Base-by-base conservation (phyloP, 2,888 invertebrate genomes). In the Melieria picta region DNA sequence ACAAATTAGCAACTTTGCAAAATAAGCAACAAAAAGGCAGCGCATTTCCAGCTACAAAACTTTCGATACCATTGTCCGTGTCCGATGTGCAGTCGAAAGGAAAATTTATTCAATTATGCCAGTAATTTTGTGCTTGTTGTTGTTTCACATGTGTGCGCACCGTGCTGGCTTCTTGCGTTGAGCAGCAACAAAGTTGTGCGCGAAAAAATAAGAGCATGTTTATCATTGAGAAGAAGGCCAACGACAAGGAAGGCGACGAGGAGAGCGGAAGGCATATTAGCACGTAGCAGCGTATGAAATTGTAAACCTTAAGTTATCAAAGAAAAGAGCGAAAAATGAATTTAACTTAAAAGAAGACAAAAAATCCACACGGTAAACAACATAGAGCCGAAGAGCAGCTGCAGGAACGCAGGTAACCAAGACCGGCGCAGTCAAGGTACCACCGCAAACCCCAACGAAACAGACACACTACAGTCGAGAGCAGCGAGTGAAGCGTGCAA, bases 401-500 rank as follows among this genome's bases (percentile, higher is more conserved):
- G 30, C 30, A 30, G 30, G 30, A 30, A 30, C 30, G 30, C 30
- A 30, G 30, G 30, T 30, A 30, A 30, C 30, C 30, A 30, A 30
- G 30, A 30, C 30, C 30, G 30, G 30, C 30, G 2, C 30, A 30
- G 30, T 30, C 30, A 30, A 3, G 30, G 30, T 30, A 30, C 30
- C 30, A 30, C 30, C 30, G 30, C 30, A 30, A 3, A 30, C 30
- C 30, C 30, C 30, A 30, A 30, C 30, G 30, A 2, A 2, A 30
- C 30, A 30, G 30, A 30, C 30, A 30, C 30, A 30, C 30, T 30
- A 30, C 30, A 30, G 46, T 42, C 65, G 71, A 66, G 16, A 74
- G 72, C 69, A 73, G 42, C 79, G 81, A 80, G 81, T 80, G 79
- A 80, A 77, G 80, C 81, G 77, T 81, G 80, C 79, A 80, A 79